phyloP scores from a whole-genome alignment of 1,140 invertebrate species.

The Drosophila novamexicana region DNA sequence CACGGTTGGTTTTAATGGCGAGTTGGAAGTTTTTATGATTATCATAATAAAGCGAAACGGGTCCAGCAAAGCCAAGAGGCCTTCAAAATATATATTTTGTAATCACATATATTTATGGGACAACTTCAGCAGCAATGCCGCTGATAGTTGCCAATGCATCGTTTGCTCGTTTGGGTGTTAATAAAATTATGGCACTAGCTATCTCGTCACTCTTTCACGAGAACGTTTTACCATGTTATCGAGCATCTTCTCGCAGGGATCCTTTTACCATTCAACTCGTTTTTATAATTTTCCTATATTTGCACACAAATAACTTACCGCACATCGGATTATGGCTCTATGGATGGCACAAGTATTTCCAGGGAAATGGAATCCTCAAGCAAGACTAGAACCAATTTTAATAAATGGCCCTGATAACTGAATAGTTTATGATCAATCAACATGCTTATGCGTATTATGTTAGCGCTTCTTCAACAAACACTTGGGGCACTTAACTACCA shows the following conservation, averaged over 20 bases:
- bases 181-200: constrained; percentile 72
- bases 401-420: constrained; percentile 59
- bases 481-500: background rate
- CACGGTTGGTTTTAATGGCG: constrained; percentile 34
- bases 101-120: constrained; percentile 81
- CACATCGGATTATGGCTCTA: constrained; percentile 56
- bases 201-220: constrained; percentile 24
- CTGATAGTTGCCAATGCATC: constrained; percentile 18
- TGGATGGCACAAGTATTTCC: constrained; percentile 59
- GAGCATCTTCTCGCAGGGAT: constrained; percentile 45
- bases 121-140: constrained; percentile 41
- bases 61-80: constrained; percentile 32
- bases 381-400: constrained; percentile 53
- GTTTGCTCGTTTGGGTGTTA: constrained; percentile 63
- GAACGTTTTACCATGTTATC: constrained; percentile 52
- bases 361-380: constrained; percentile 26
- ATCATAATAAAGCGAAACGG: constrained; percentile 75
- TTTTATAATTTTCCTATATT: constrained; percentile 82
- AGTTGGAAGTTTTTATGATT: constrained; percentile 73
- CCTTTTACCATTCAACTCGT: constrained; percentile 64
- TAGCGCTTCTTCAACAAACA: constrained; percentile 29
- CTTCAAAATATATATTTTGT: constrained; percentile 73
- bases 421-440: constrained; percentile 40
- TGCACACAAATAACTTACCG: constrained; percentile 68
- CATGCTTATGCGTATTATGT: constrained; percentile 36